phyloP scores from a whole-genome alignment of 2,797 vertebrate genomes.

The Alfaro cultratus region DNA sequence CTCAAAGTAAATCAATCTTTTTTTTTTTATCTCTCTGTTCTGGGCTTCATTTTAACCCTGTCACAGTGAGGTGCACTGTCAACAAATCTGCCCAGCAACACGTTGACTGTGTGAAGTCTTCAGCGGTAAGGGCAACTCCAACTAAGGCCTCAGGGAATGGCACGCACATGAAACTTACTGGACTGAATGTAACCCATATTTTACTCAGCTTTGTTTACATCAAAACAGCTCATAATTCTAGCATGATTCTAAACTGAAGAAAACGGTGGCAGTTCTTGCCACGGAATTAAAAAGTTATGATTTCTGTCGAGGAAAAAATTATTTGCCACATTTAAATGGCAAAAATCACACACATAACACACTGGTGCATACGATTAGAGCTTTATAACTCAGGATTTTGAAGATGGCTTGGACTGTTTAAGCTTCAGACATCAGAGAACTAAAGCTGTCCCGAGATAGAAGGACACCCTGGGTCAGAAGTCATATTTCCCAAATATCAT shows the following conservation, averaged over 20 bases:
- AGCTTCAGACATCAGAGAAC: background rate
- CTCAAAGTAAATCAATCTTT: conserved; percentile 12
- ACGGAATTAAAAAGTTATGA: background rate
- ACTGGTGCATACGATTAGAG: background rate
- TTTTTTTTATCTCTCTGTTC: conserved; percentile 11
- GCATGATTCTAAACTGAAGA: background rate
- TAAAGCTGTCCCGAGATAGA: background rate
- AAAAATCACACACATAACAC: background rate
- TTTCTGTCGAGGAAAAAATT: background rate
- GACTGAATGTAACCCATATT: conserved; percentile 60
- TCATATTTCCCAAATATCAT: background rate
- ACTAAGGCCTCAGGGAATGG: conserved; percentile 79
- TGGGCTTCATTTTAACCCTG: conserved; percentile 29
- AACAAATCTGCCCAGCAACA: conserved; percentile 65
- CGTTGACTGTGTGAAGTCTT: conserved; percentile 69
- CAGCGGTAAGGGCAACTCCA: conserved; percentile 70
- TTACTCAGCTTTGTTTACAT: conserved; percentile 22
- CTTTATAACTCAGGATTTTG: background rate
- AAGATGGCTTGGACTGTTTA: background rate
- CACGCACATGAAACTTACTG: conserved; percentile 55
- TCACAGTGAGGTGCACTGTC: conserved; percentile 31
- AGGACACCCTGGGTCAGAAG: background rate
- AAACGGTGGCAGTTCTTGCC: no score
- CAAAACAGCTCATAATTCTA: background rate
- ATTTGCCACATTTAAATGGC: background rate